Evolutionary conservation across 2,797 vertebrate species (phyloP), one percentile per base, ranked within the genome.

Genomic region (Zenarchopterus dispar): DNA sequence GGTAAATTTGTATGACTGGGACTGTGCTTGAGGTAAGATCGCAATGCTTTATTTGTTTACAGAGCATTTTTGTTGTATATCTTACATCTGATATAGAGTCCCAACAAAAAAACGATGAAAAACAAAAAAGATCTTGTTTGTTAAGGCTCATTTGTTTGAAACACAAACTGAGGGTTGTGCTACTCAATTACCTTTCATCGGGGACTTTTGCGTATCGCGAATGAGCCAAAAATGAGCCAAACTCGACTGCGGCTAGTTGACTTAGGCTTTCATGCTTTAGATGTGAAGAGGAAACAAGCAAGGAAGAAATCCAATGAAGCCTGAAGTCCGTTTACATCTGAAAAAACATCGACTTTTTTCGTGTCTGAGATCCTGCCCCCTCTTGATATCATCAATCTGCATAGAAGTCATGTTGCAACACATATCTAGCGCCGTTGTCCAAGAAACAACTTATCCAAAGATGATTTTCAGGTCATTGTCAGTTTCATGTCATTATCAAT

Each of bases 381-480:
- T 66, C 61, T 80, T 84, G 67, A 84, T 73, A 79, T 71, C 65
- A 68, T 80, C 62, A 75, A 61, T 62, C 48, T 77, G 56, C 28
- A 48, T 63, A 44, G 24, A 73, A 81, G 80, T 67, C 48, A 70
- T 69, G 67, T 67, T 68, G 72, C 74, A 81, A 73, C 39, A 56
- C 51, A 64, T 17, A 33, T 66, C 65, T 19, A 58, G 16, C 53
- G n/a, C 68, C 75, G 73, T 63, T 52, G 4, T 58, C 17, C 78
- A 78, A 75, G 64, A 58, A 81, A 68, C n/a, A 56, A 62, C 28
- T 46, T 60, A 56, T 79, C 72, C 73, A 81, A 83, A 84, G 77
- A 79, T 62, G 47, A 84, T 87, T 81, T 86, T 78, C 82, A 56
- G 62, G 64, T 87, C 75, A 81, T 77, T 81, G 82, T 88, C 85